A percentile compares a stretch with the other conserved stretches of the same genome.
These are phyloP conservation scores for Epinotia bilunana DNA, from an alignment of 2,888 invertebrate genomes.

Conservation along the genomic window DNA sequence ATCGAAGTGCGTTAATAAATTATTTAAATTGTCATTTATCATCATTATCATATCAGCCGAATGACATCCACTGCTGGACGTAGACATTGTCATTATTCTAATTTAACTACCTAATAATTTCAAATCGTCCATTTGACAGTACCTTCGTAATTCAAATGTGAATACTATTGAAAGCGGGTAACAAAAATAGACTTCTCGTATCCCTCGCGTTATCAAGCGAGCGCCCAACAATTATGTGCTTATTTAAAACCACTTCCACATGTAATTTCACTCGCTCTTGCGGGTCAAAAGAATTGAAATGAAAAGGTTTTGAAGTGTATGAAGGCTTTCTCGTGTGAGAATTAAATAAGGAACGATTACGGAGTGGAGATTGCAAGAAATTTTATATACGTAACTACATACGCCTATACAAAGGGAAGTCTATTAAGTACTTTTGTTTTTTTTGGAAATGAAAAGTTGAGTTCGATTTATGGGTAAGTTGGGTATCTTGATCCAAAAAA, in stretches of 20 bases:
- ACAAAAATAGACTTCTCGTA: not conserved
- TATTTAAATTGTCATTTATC: no score
- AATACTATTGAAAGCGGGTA: not conserved
- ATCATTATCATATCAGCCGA: no score
- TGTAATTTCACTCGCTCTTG: conserved; percentile 16
- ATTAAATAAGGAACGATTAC: conserved; percentile 9
- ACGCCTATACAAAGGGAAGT: no score
- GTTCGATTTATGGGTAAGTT: no score
- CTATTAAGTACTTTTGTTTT: no score
- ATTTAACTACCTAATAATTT: no score
- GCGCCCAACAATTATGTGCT: conserved; percentile 27
- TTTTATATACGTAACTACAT: no score
- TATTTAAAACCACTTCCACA: conserved; percentile 20
- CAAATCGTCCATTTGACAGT: not conserved
- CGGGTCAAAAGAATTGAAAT: conserved; percentile 27
- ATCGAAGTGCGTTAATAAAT: no score
- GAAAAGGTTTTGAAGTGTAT: conserved; percentile 12
- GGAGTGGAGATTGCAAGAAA: not conserved
- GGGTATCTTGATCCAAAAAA: no score
- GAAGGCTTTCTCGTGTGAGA: conserved; percentile 18
- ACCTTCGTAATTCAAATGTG: not conserved
- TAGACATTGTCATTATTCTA: no score
- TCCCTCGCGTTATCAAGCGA: conserved; percentile 8
- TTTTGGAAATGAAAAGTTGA: no score
- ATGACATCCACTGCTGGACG: no score